A percentile compares a stretch with the other conserved stretches of the same genome.
Evolutionary conservation across 1,140 invertebrate genomes (phyloP).

Genomic region (Psix sp.): DNA sequence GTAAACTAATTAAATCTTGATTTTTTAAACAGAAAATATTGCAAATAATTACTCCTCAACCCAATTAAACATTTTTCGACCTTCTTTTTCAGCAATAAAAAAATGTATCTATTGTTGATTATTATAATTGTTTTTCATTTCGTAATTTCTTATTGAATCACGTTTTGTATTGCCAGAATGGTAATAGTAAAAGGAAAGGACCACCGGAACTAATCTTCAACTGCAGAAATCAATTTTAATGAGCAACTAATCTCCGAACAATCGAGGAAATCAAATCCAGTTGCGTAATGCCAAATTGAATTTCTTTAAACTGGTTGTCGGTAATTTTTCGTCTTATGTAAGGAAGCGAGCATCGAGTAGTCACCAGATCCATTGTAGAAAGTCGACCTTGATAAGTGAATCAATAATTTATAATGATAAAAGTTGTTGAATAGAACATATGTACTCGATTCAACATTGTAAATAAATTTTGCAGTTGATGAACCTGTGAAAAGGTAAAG

Average conservation of each 20-base stretch:
- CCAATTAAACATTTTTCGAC: too few relatives aligned
- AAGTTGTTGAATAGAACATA: neutral
- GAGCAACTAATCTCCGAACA: conserved; percentile 9
- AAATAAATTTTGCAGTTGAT: neutral
- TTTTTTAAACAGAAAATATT: too few relatives aligned
- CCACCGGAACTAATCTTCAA: neutral
- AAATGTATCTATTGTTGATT: too few relatives aligned
- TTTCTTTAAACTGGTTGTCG: conserved; percentile 3
- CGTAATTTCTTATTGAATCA: too few relatives aligned
- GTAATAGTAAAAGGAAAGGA: neutral
- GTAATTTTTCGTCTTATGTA: conserved; percentile 28
- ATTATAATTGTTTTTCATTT: too few relatives aligned
- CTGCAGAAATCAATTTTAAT: conserved; percentile 15
- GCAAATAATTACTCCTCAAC: too few relatives aligned
- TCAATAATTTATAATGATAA: conserved; percentile 12
- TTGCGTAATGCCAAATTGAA: conserved; percentile 19
- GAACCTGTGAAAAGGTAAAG: neutral
- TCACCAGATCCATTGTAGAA: conserved; percentile 29
- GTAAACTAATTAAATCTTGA: too few relatives aligned
- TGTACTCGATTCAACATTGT: neutral
- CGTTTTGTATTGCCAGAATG: too few relatives aligned
- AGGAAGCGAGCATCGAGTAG: conserved; percentile 15
- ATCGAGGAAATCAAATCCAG: conserved; percentile 1
- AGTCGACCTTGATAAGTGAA: conserved; percentile 31
- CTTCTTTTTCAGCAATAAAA: too few relatives aligned